Evolutionary conservation across 2,888 invertebrate species (phyloP), one percentile per base, ranked within the genome.

Genomic region (Rhingia rostrata): DNA sequence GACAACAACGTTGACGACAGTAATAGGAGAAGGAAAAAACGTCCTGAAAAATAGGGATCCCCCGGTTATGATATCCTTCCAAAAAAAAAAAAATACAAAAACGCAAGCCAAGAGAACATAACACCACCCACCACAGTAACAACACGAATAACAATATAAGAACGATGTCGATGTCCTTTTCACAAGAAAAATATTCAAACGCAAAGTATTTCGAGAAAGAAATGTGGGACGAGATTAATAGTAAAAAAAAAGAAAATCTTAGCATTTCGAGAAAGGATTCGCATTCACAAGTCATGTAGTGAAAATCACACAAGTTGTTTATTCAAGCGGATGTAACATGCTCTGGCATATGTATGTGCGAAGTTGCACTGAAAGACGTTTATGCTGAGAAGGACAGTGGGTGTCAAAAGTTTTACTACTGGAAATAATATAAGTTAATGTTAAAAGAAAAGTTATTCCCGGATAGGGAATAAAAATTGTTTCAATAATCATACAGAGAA

Each of bases 241-340:
- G 80, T 80, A 74, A 78, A 41, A 6, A 41, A 41, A 41, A 41
- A 22, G 22, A 49, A 49, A 80, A 80, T 84, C 84, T 45, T 45
- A 43, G 73, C 74, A 49, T 53, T 79, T 10, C 35, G 53, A 49
- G 66, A 49, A 74, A 60, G 54, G 75, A 75, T 70, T 84, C 80
- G 75, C 74, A 56, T 80, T 74, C 49, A 66, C 77, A 61, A 60
- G 72, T 82, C 54, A 7, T 39, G 70, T 60, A 70, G 80, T 80
- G 74, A 74, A 80, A 84, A 84, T 84, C 84, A 47, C 64, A 80
- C 80, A 84, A 80, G 84, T 84, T 84, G 84, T 84, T 84, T 84
- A 58, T 79, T 67, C 63, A 73, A 69, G 37, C 60, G 56, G 51
- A 66, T 41, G 49, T 7, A 58, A 70, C 37, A 60, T 72, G 64